These are phyloP conservation scores for Dicycla oo DNA, from an alignment of 2,888 invertebrate genomes.

Conservation along the genomic window DNA sequence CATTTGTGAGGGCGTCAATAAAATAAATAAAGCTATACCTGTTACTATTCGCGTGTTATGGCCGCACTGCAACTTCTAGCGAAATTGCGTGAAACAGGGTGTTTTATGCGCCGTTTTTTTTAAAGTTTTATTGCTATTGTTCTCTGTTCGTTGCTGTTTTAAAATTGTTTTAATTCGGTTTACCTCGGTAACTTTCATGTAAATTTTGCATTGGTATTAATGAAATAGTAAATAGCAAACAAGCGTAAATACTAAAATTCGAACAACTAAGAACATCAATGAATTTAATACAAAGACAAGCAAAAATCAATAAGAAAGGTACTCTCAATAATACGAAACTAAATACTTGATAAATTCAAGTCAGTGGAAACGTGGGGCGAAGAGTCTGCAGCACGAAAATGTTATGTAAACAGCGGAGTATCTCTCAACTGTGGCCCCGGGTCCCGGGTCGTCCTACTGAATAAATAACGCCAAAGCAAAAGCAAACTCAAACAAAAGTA, in stretches of 20 bases:
- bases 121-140: slow-evolving; percentile 39
- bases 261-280: slow-evolving; percentile 35
- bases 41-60: slow-evolving; percentile 58
- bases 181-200: slow-evolving; percentile 9
- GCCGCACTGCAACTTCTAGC: slow-evolving; percentile 37
- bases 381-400: slow-evolving; percentile 81
- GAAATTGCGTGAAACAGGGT: slow-evolving; percentile 53
- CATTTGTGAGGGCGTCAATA: slow-evolving; percentile 79
- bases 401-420: slow-evolving; percentile 87
- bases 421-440: slow-evolving; percentile 82
- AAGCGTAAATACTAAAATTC: slow-evolving; percentile 28
- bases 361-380: slow-evolving; percentile 73
- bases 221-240: slow-evolving; percentile 6
- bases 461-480: slow-evolving; percentile 87
- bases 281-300: slow-evolving; percentile 31
- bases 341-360: slow-evolving; percentile 81
- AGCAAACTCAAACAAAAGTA: slow-evolving; percentile 89
- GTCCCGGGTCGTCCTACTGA: slow-evolving; percentile 86
- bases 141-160: slow-evolving; percentile 39
- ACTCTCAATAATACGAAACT: slow-evolving; percentile 59
- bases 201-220: slow-evolving; percentile 14
- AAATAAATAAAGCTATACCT: slow-evolving; percentile 75
- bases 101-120: slow-evolving; percentile 40
- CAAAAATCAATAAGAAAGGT: slow-evolving; percentile 55
- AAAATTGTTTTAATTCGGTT: slow-evolving; percentile 17